Evolutionary conservation across 2,888 invertebrate species (phyloP), one percentile per base, ranked within the genome.

Genomic region (Aporophyla lueneburgensis): DNA sequence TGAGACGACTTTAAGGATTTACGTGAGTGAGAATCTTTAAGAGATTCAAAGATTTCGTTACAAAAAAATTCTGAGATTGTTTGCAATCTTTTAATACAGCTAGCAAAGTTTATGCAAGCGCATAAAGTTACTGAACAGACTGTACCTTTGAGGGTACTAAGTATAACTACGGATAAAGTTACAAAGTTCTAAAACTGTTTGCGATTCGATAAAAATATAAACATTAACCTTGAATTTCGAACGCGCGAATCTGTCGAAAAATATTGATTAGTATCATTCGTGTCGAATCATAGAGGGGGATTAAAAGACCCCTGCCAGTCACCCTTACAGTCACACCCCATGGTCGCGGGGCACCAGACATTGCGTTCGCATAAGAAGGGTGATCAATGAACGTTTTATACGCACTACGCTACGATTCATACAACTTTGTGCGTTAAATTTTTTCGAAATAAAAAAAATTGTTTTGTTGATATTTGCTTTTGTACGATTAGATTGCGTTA

Each of bases 201-300:
- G 53, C 5, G 4, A 58, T 46, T 27, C 56, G 10, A 46, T 21
- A 46, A 63, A 68, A 63, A 67, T 49, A 33, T 27, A 58, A 61
- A 68, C 43, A 54, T 43, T n/a, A 59, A 69, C 61, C 70, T 54
- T 62, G 71, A 73, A 56, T 65, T 74, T 67, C 59, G 33, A 59
- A 65, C 56, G 71, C 66, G 84, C 73, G 71, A 77, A 77, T 70
- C 54, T 62, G 78, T 65, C 68, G 71, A 77, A 76, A 80, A 78
- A 71, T 88, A 87, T 87, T 76, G 87, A 87, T 87, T 80, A 67
- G n/a, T 77, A 83, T 83, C 40, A 59, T 76, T 79, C 65, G 75
- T 74, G 73, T 81, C 51, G 85, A 83, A 78, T 87, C 76, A 80
- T 68, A 80, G 78, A 61, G 83, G 77, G 87, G 85, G 58, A 80